Evolutionary conservation across 2,888 invertebrate species (phyloP), one percentile per base, ranked within the genome.

Genomic region (Atherix ibis): DNA sequence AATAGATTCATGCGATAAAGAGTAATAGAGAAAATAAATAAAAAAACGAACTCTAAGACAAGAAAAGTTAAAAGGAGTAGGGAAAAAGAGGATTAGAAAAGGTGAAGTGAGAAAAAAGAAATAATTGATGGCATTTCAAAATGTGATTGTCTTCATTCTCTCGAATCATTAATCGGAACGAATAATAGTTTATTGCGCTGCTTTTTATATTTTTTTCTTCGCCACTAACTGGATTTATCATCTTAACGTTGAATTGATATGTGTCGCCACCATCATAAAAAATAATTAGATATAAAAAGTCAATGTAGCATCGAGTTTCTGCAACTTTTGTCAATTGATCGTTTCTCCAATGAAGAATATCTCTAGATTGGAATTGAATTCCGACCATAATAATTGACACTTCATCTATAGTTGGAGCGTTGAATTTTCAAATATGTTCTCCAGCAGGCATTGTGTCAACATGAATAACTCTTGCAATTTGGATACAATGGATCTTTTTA

Each of bases 401-500:
- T 9, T 26, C 26, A 12, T 26, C 13, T 9, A 12, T 9, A 12
- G 26, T 13, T n/a, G 26, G 26, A 12, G 26, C 26, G 12, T 26
- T 26, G 12, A 26, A 26, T n/a, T 12, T n/a, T n/a, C n/a, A n/a
- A n/a, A n/a, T n/a, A n/a, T n/a, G n/a, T n/a, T n/a, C n/a, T n/a
- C n/a, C n/a, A n/a, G n/a, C n/a, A n/a, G n/a, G n/a, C n/a, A n/a
- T n/a, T n/a, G n/a, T n/a, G n/a, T n/a, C n/a, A n/a, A n/a, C n/a
- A n/a, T 6, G n/a, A 26, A 10, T 8, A 22, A 10, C 10, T 22
- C 6, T 10, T 6, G 6, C 10, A 22, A 22, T 6, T 22, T 10
- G 22, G 6, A 10, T 24, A 44, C 22, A 42, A 49, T 49, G 42
- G 37, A 40, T 44, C 46, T 33, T 34, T 46, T 46, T 37, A 39